Conservation (phyloP, 2,797 vertebrate genomes). For the Phataginus tricuspis region DNA sequence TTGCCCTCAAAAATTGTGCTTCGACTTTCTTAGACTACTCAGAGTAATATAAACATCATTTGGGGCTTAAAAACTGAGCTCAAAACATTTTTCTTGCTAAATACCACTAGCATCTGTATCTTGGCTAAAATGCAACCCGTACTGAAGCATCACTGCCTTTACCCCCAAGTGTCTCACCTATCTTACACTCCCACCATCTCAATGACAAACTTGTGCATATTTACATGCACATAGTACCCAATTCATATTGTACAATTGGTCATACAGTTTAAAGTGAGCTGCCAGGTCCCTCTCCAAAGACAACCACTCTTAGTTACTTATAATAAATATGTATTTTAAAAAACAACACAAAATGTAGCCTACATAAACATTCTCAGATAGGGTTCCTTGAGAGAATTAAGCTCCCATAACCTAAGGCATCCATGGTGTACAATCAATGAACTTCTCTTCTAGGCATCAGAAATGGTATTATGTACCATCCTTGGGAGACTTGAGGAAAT, state of each 20-base stretch:
- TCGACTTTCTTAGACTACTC: constrained; percentile 28
- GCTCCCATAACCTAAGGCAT: background rate
- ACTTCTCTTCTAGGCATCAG: background rate
- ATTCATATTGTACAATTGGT: background rate
- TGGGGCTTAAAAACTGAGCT: constrained; percentile 10
- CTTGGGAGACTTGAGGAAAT: constrained; percentile 36
- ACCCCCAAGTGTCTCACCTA: background rate
- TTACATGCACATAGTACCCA: background rate
- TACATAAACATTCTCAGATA: background rate
- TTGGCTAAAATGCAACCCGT: background rate
- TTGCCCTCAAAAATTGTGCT: background rate
- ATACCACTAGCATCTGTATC: background rate
- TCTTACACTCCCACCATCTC: background rate
- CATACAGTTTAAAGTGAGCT: background rate
- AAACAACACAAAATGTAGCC: background rate
- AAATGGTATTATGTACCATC: background rate
- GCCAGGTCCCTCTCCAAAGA: background rate
- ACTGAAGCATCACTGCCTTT: background rate
- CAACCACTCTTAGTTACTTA: background rate
- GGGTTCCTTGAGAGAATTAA: constrained; percentile 16
- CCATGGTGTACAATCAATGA: background rate
- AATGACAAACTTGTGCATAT: background rate
- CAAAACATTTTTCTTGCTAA: background rate
- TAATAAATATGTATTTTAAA: background rate
- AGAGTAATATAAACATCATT: background rate